Base-by-base conservation (phyloP, 2,113 vertebrate genomes). In the Myiagra hebetior region DNA sequence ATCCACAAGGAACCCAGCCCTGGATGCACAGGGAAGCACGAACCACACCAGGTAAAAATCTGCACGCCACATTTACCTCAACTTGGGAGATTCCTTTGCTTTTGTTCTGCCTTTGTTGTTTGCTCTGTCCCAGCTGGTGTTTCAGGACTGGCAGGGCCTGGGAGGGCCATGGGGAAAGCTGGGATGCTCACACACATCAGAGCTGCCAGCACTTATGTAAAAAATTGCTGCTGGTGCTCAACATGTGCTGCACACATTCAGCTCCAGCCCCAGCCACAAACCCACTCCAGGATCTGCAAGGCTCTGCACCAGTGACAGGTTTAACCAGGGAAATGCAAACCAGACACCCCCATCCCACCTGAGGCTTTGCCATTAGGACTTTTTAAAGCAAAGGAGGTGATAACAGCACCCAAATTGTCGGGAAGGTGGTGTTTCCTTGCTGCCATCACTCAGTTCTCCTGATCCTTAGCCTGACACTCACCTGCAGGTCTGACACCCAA, bases 21-120 rank as follows among this genome's bases (percentile, higher is more conserved):
- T 44, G 53, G 11, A 21, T 16, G 27, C 2, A 3, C 52, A 39
- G 35, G 47, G 44, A 47, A 23, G 22, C 15, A 11, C 1, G 1
- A 57, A 15, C 19, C 11, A 12, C 12, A 0, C 5, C 8, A 14
- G 42, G 37, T 12, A 59, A 56, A 46, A 46, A 49, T 1, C 33
- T 6, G 27, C 14, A 3, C 1, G 0, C 20, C 33, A 41, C 7
- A 1, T 35, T 59, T 7, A 39, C 24, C 4, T 2, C 33, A 17
- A 0, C 18, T 6, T 16, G 3, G 16, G 24, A 79, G 75, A 35
- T 10, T 1, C 17, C 31, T 42, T 6, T 8, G 65, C 16, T 17
- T n/a, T 6, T 3, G 52, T 16, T 52, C 22, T 52, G 42, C 60
- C 37, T 64, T 18, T 52, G 76, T 2, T 42, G 42, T 41, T 30